Conservation (phyloP, 1,140 invertebrate genomes). For the Popillia japonica region DNA sequence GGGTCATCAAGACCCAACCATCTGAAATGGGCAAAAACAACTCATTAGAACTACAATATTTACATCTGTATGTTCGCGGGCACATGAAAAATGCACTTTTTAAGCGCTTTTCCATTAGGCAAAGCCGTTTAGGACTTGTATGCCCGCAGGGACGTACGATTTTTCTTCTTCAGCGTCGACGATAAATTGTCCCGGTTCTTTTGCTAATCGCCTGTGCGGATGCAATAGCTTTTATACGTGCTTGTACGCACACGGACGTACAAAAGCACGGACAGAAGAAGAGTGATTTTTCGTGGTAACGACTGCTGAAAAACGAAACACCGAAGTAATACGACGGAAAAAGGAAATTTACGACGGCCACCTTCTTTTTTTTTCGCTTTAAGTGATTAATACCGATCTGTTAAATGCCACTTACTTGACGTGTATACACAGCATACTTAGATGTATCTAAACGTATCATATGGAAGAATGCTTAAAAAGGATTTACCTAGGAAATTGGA, state of each 20-base stretch:
- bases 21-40: neutral
- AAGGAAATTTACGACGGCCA: too few species aligned
- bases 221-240: too few species aligned
- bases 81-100: neutral
- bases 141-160: neutral
- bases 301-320: too few species aligned
- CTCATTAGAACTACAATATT: neutral
- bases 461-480: neutral
- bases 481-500: neutral
- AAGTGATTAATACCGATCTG: too few species aligned
- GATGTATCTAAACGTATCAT: neutral
- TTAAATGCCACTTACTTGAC: too few species aligned
- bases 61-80: neutral
- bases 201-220: neutral
- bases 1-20: neutral
- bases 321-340: too few species aligned
- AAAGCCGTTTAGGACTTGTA: neutral
- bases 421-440: too few species aligned
- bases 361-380: too few species aligned
- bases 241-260: too few species aligned
- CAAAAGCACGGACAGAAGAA: too few species aligned
- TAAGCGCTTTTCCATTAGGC: neutral
- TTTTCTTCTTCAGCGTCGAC: conserved; percentile 4
- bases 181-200: neutral
- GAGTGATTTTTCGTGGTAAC: too few species aligned